Evolutionary conservation across 2,888 invertebrate species (phyloP), one percentile per base, ranked within the genome.

Genomic region (Gari tellinella): DNA sequence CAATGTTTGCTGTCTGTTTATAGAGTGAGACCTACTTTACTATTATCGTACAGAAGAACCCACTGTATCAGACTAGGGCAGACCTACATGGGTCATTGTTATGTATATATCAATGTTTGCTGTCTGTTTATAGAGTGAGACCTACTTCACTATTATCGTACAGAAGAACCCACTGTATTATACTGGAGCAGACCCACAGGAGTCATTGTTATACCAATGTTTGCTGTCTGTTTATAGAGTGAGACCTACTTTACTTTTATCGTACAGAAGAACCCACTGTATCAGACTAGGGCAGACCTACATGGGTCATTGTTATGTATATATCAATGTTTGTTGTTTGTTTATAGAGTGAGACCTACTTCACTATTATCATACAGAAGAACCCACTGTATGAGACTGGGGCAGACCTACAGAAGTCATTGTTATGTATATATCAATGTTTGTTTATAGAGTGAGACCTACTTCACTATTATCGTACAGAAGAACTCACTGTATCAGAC

Each of bases 81-180:
- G 80, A 80, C 43, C 49, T 80, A 5, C 66, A 68, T 15, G 64
- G 66, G 38, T 75, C 72, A 2, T 46, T 80, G 12, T 43, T 55
- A 17, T 80, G 80, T 67, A 66, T 75, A 1, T 80, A 69, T n/a
- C n/a, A n/a, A n/a, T n/a, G n/a, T n/a, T n/a, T n/a, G n/a, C n/a
- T n/a, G n/a, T n/a, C n/a, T n/a, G n/a, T n/a, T n/a, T n/a, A n/a
- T n/a, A n/a, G n/a, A n/a, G n/a, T n/a, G 73, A 74, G 61, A 74
- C 73, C 2, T 74, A 74, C 45, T 74, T 74, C 43, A 74, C 73
- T 4, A 74, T 80, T 0, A 67, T 75, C 41, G 80, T 80, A 1
- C 80, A 80, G 55, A 80, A 64, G 63, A 80, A 69, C 45, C 75
- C 80, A 14, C 63, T 75, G 0, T 80, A 80, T 45, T 75, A 80